Base-by-base conservation (phyloP, 30 jellyfish, hydroid and myxozoan genomes). In the Sanderia malayensis region DNA sequence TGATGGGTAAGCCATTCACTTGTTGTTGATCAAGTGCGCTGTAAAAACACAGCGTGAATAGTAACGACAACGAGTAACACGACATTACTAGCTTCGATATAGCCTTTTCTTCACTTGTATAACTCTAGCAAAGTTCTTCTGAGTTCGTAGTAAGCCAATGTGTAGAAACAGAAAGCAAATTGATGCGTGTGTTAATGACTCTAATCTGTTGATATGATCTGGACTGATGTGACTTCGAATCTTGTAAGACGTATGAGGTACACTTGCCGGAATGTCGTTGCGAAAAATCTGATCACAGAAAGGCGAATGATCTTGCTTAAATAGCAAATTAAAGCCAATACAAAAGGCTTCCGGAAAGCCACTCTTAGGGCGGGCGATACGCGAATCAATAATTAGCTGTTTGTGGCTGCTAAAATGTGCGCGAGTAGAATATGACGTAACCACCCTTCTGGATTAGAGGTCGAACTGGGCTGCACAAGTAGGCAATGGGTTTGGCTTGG, bases 341-440 rank as follows among this genome's bases (percentile, higher is more conserved):
- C 89, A 78, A 78, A 64, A 78, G 18, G 89, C 89, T 78, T 78
- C 89, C 89, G 89, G 89, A 64, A 66, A 66, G 61, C 72, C 75
- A 70, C n/a, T n/a, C n/a, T n/a, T n/a, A 78, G 46, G 58, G 33
- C 44, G 83, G n/a, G n/a, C n/a, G n/a, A n/a, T n/a, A 71, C 37
- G 29, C 52, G 87, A 64, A 64, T 78, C 89, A 52, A 64, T 78
- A 82, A 65, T 19, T 15, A 49, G 23, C 82, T 65, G 41, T 44
- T 49, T n/a, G 55, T 41, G 15, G 55, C 55, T 41, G 15, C 55
- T 15, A 41, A 41, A 41, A 41, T 41, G 55, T 41, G 8, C 15
- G 15, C 55, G 55, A 41, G 55, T n/a, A 37, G 52, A 37, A 13
- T 4, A 13, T 37, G 52, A 37, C 52, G 52, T 37, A 37, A 13